phyloP scores from a whole-genome alignment of 2,113 vertebrate species.

The Sinosuthora webbiana region DNA sequence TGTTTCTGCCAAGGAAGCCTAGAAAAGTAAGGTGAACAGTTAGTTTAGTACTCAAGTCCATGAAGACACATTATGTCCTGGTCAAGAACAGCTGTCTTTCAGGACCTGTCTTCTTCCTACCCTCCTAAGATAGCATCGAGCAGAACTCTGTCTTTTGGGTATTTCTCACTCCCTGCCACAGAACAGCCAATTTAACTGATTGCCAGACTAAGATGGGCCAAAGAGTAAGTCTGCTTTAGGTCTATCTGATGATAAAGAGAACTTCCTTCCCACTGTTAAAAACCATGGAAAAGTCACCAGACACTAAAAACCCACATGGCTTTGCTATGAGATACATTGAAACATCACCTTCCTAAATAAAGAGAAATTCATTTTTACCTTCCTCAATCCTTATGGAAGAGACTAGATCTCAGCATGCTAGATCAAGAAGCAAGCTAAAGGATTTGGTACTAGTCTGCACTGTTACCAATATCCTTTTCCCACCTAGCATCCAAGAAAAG shows the following conservation, averaged over 20 bases:
- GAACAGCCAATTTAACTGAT: background rate
- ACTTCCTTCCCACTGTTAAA: background rate
- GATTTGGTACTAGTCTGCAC: background rate
- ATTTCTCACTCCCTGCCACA: background rate
- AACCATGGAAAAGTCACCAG: background rate
- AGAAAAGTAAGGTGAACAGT: background rate
- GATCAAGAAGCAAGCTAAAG: background rate
- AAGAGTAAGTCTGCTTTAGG: background rate
- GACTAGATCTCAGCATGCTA: background rate
- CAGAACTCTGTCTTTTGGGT: background rate
- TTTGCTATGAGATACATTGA: background rate
- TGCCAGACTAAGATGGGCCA: background rate
- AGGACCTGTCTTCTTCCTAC: background rate
- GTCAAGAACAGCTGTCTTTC: background rate
- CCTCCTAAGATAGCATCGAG: background rate
- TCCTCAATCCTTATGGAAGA: background rate
- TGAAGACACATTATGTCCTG: background rate
- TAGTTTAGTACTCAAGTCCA: background rate
- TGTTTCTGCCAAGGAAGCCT: slow-evolving; percentile 96
- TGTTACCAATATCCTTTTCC: background rate
- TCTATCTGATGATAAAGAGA: background rate
- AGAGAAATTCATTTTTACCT: background rate
- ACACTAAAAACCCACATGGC: background rate
- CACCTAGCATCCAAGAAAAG: background rate
- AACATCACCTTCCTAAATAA: background rate